A percentile compares a stretch with the other conserved stretches of the same genome.
Evolutionary conservation across 2,888 invertebrate species (phyloP).

Genomic region (Lydus trimaculatus): DNA sequence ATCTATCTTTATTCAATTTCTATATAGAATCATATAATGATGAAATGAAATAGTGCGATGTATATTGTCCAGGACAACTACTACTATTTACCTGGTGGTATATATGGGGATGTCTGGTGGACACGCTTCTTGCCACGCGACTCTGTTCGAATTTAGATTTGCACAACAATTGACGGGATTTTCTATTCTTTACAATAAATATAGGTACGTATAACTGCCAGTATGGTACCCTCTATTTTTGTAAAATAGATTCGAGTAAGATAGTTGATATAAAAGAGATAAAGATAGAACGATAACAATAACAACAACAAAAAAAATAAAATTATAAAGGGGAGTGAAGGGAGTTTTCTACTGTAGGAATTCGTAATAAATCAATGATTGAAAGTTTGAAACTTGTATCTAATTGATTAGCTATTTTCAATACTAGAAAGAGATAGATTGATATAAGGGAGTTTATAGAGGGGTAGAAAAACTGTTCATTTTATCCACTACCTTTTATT

Average conservation of each 20-base stretch:
- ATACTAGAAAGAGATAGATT: not conserved
- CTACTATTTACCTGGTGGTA: constrained; percentile 44
- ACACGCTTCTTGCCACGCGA: constrained; percentile 59
- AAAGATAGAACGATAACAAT: not conserved
- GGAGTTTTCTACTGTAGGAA: constrained; percentile 16
- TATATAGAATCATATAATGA: constrained; percentile 4
- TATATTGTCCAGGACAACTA: constrained; percentile 40
- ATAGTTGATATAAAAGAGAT: not conserved
- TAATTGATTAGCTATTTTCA: constrained; percentile 22
- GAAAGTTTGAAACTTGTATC: constrained; percentile 24
- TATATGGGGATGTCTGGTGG: constrained; percentile 56
- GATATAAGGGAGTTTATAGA: not conserved
- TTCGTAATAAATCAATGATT: constrained; percentile 31
- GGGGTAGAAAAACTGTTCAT: not conserved
- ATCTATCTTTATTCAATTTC: constrained; percentile 11
- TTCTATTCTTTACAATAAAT: constrained; percentile 49
- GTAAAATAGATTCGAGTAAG: not conserved
- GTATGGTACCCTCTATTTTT: constrained; percentile 25
- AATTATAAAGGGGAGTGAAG: constrained; percentile 2
- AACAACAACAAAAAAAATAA: not conserved
- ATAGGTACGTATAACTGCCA: constrained; percentile 51
- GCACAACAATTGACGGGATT: constrained; percentile 59
- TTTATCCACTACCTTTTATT: too few relatives aligned
- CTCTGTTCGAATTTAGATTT: constrained; percentile 54
- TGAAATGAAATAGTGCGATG: constrained; percentile 50